Evolutionary conservation across 2,113 vertebrate genomes (phyloP).

Genomic region (Xyliphius kryptos): DNA sequence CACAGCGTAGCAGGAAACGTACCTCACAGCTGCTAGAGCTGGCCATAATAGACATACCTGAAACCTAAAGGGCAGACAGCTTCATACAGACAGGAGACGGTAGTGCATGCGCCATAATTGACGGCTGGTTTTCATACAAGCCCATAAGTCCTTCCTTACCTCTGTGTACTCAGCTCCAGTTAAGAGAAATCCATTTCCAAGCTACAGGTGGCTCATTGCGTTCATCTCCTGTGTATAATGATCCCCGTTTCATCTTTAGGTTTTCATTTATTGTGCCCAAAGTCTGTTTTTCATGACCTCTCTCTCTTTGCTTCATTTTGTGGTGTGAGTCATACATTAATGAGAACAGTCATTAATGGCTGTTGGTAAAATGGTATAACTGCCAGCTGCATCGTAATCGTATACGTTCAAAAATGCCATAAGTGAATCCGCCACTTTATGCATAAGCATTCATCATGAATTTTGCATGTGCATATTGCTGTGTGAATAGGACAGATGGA

Average conservation of each 20-base stretch:
- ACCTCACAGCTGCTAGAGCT: slow-evolving; percentile 9
- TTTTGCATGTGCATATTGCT: no score
- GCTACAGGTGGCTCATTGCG: slow-evolving; percentile 16
- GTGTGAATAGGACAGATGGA: no score
- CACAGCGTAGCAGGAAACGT: slow-evolving; percentile 1
- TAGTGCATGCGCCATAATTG: slow-evolving; percentile 25
- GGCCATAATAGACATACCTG: slow-evolving; percentile 6
- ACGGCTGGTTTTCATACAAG: slow-evolving; percentile 24
- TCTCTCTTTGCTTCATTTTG: no score
- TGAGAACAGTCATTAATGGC: no score
- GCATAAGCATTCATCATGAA: no score
- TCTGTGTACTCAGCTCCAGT: background rate
- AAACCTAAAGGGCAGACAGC: background rate
- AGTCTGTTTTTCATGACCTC: no score
- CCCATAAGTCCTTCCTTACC: slow-evolving; percentile 41
- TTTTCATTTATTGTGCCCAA: slow-evolving; percentile 11
- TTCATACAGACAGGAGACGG: slow-evolving; percentile 12
- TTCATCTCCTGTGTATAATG: slow-evolving; percentile 2
- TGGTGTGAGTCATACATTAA: no score
- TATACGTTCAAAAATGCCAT: no score
- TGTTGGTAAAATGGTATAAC: no score
- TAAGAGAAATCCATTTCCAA: slow-evolving; percentile 8
- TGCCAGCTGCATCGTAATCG: no score
- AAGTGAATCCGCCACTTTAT: no score
- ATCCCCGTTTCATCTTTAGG: slow-evolving; percentile 3